Evolutionary conservation across 1,140 invertebrate species (phyloP).

Genomic region (Diploscapter pachys): DNA sequence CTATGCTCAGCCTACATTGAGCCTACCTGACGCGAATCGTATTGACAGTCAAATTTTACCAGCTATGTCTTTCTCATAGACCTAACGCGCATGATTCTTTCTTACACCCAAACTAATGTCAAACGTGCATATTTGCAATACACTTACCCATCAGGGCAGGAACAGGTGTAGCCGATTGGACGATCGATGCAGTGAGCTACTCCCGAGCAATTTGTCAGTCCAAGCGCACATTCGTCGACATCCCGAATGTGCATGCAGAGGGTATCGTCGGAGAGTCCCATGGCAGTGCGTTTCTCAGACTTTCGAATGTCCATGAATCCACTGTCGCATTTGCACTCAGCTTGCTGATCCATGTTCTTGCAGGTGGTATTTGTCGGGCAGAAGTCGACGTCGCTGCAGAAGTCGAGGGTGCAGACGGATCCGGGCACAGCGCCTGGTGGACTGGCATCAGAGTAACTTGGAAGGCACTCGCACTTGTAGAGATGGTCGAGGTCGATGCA

Average conservation of each 20-base stretch:
- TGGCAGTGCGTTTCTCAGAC: conserved; percentile 43
- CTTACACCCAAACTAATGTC: no score
- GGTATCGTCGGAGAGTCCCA: conserved; percentile 48
- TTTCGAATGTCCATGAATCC: conserved; percentile 54
- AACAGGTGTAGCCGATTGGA: conserved; percentile 48
- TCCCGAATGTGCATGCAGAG: conserved; percentile 48
- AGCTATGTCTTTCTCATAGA: no score
- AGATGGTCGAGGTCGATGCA: conserved; percentile 42
- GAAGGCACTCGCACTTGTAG: conserved; percentile 43
- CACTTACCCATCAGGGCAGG: conserved; percentile 43
- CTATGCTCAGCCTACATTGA: no score
- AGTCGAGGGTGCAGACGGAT: conserved; percentile 53
- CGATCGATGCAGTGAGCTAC: conserved; percentile 53
- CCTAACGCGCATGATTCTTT: no score
- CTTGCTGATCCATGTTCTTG: conserved; percentile 53
- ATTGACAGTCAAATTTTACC: no score
- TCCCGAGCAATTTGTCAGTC: conserved; percentile 55
- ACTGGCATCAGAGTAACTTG: conserved; percentile 48
- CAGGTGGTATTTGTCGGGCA: conserved; percentile 56
- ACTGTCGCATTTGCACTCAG: conserved; percentile 52
- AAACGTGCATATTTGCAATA: no score
- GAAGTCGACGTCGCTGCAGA: conserved; percentile 56
- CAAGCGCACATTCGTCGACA: conserved; percentile 56
- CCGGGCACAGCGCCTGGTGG: conserved; percentile 51
- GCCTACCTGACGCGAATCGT: no score